Base-by-base conservation (phyloP, 2,888 invertebrate species). In the Lymantria dispar region DNA sequence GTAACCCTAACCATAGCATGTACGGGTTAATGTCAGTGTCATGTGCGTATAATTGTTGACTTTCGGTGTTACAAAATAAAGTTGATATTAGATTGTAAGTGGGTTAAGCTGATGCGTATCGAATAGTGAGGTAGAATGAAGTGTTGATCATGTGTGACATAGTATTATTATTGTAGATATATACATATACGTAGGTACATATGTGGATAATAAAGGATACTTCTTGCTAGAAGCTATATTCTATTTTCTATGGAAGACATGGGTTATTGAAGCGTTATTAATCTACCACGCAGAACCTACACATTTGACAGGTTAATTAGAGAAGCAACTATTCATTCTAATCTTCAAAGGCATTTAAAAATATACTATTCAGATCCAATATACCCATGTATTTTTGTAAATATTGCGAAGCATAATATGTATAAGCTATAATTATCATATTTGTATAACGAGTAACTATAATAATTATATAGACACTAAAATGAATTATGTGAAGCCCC, bases 1-100 rank as follows among this genome's bases (percentile, higher is more conserved):
- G 89, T 81, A 87, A 68, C 89, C 90, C 89, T 90, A 87, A 73
- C 72, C 68, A 70, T 64, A 70, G 74, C 76, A 73, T 74, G 72
- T 65, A 56, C 63, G 62, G 54, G 65, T 67, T 41, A 67, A 75
- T 80, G 83, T 82, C 70, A 76, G 76, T 78, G 82, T 86, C 74
- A 72, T 70, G 72, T 77, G 78, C 73, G 68, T 62, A 52, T 50
- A 48, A 62, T 56, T 58, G 48, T 69, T 48, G 46, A 58, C 38
- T 52, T 58, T 60, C n/a, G 37, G 64, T 70, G 64, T 59, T 45
- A 56, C 50, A 53, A 64, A 56, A 59, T 62, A 63, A 64, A 58
- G 52, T 66, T 70, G 64, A 70, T 62, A 55, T 60, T 63, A 50
- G 56, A 54, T 46, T 49, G 67, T 67, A 61, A 60, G 65, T 71